Evolutionary conservation across 1,140 invertebrate genomes (phyloP).

Genomic region (Maniola jurtina): DNA sequence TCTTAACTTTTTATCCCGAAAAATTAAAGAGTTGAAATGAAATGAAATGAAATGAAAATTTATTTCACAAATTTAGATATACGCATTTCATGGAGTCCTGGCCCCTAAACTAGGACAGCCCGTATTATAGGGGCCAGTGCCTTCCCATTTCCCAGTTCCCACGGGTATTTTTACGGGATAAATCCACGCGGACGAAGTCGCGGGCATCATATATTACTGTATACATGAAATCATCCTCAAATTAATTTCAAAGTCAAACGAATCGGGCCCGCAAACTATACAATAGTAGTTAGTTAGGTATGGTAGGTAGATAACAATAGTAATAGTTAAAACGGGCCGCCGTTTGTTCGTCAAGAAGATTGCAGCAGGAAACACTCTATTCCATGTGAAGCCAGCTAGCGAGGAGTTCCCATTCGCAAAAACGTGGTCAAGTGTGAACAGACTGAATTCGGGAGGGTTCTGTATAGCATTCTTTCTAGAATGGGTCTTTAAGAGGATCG

Average conservation of each 20-base stretch:
- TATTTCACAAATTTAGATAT: too few species aligned
- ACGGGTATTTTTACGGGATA: too few species aligned
- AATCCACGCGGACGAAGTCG: too few species aligned
- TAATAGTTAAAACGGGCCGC: constrained; percentile 10
- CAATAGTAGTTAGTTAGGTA: neutral
- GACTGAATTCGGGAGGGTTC: neutral
- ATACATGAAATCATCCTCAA: neutral
- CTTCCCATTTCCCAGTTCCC: too few species aligned
- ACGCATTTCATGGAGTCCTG: too few species aligned
- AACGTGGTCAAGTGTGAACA: neutral
- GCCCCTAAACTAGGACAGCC: too few species aligned
- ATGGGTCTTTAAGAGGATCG: too few species aligned
- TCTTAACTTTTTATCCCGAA: too few species aligned
- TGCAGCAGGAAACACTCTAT: constrained; percentile 15
- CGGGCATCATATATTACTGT: too few species aligned
- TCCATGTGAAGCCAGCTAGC: constrained; percentile 6
- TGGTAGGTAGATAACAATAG: constrained; percentile 1
- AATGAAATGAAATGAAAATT: too few species aligned
- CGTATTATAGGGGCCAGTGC: too few species aligned
- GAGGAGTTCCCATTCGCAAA: constrained; percentile 11
- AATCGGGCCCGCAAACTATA: constrained; percentile 4
- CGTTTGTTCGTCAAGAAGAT: constrained; percentile 13
- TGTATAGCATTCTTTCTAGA: neutral
- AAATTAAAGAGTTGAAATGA: too few species aligned
- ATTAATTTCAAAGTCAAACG: constrained; percentile 16